These are phyloP conservation scores for Steatocranus sp. DNA, from an alignment of 2,797 vertebrate species.

Conservation along the genomic window DNA sequence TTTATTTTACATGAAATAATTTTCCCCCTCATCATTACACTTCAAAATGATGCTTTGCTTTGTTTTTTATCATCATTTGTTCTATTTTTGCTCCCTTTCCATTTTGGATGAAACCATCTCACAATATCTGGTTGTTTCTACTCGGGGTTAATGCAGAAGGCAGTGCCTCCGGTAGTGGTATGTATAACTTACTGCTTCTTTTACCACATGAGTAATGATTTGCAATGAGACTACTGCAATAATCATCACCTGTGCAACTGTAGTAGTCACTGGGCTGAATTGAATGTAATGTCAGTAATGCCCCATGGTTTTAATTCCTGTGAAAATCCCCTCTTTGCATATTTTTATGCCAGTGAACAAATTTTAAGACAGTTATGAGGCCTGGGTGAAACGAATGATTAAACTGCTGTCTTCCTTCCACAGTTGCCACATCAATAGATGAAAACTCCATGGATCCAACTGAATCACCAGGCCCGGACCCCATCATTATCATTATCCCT, in stretches of 20 bases:
- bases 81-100: not conserved
- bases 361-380: not conserved
- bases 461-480: rapidly evolving
- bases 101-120: not conserved
- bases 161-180: not conserved
- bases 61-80: not conserved
- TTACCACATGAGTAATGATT: not conserved
- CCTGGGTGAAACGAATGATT: not conserved
- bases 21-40: not conserved
- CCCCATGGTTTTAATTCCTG: not conserved
- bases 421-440: not conserved
- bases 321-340: not conserved
- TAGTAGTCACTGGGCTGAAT: not conserved
- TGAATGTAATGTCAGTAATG: not conserved
- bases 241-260: not conserved
- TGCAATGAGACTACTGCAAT: not conserved
- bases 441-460: rapidly evolving
- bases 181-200: not conserved
- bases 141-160: not conserved
- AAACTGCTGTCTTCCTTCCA: not conserved
- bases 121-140: not conserved
- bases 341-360: not conserved
- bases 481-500: slow-evolving; percentile 48
- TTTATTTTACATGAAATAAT: not conserved
- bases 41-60: not conserved